Conservation (phyloP, 2,113 vertebrate species). For the Takifugu flavidus region DNA sequence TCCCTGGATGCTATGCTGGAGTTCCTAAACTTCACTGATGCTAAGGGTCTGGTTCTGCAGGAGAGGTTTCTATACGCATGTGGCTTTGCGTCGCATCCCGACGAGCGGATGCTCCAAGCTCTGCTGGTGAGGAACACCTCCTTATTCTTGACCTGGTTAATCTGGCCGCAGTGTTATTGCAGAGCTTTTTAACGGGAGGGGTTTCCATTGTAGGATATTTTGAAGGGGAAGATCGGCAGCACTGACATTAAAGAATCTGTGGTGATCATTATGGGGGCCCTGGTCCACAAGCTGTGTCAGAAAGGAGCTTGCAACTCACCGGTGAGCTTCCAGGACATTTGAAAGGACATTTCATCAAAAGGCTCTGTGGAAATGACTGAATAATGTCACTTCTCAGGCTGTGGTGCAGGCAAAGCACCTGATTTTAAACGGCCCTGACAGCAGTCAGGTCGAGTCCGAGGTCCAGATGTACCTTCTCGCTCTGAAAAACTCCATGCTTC, state of each 20-base stretch:
- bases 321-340: constrained; percentile 71
- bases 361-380: not conserved
- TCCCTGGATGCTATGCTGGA: constrained; percentile 86
- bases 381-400: constrained; percentile 66
- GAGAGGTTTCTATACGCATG: constrained; percentile 95
- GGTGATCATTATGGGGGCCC: constrained; percentile 87
- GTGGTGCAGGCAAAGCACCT: constrained; percentile 85
- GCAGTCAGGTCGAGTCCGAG: constrained; percentile 78
- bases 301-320: constrained; percentile 84
- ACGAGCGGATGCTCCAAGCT: constrained; percentile 82
- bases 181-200: too few species aligned
- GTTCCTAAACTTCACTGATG: constrained; percentile 90
- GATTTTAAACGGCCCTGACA: constrained; percentile 83
- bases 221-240: constrained; percentile 81
- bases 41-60: constrained; percentile 79
- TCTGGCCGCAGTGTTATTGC: too few species aligned
- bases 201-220: constrained; percentile 76
- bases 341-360: not conserved
- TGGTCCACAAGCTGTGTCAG: constrained; percentile 87
- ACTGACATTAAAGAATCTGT: constrained; percentile 89
- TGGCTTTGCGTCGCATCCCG: constrained; percentile 91
- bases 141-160: too few species aligned
- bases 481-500: constrained; percentile 90
- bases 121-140: constrained; percentile 79
- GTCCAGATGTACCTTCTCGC: constrained; percentile 87